A percentile compares a stretch with the other conserved stretches of the same genome.
Evolutionary conservation across 2,113 vertebrate genomes (phyloP).

Genomic region (Spizaetus ornatus): DNA sequence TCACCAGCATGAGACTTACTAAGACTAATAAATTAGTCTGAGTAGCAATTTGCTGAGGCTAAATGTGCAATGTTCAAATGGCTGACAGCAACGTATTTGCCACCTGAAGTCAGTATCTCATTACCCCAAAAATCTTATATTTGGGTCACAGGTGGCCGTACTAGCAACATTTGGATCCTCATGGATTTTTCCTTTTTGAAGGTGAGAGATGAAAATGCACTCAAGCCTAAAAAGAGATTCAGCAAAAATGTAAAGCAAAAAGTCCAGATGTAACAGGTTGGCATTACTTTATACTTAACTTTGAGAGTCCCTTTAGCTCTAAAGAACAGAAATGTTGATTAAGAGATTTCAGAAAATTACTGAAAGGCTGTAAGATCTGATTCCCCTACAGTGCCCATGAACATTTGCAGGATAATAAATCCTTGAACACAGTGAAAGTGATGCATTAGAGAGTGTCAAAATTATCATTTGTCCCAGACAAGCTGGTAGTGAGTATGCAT

Average conservation of each 20-base stretch:
- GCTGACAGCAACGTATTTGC: neutral
- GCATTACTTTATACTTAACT: neutral
- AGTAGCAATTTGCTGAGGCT: neutral
- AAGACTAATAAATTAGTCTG: neutral
- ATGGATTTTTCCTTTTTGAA: neutral
- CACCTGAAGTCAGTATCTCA: neutral
- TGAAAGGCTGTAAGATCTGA: neutral
- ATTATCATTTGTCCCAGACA: slow-evolving; percentile 63
- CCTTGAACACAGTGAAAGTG: slow-evolving; percentile 19
- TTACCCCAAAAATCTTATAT: neutral
- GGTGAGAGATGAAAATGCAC: neutral
- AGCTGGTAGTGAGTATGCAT: slow-evolving; percentile 38
- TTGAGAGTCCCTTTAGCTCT: neutral
- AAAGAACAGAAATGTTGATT: neutral
- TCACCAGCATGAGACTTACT: neutral
- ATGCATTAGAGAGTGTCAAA: slow-evolving; percentile 45
- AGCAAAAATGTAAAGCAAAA: neutral
- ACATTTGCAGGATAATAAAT: slow-evolving; percentile 38
- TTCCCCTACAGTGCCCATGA: neutral
- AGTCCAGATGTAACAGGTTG: neutral
- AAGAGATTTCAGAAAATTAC: slow-evolving; percentile 15
- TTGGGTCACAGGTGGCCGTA: neutral
- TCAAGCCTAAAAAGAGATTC: neutral
- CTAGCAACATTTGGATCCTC: neutral
- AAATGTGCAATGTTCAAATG: neutral